Percentiles rank a stretch among this genome's conserved stretches.
These are phyloP conservation scores for Lucifuga dentata DNA, from an alignment of 2,113 vertebrate genomes.

Conservation along the genomic window DNA sequence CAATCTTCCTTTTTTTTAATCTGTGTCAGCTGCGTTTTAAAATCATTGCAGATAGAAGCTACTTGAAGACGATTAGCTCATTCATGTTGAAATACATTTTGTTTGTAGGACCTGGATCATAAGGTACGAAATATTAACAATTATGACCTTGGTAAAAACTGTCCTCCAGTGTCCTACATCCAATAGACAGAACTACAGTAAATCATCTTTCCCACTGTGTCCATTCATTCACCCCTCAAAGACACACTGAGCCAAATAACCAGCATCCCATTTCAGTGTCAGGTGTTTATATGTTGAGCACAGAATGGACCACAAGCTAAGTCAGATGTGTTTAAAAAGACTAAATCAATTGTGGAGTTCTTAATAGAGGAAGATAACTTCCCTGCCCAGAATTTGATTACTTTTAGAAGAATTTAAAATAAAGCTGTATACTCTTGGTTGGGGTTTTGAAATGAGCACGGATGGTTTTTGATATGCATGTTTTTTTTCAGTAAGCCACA, in stretches of 20 bases:
- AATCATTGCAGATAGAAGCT: slow-evolving; percentile 12
- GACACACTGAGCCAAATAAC: slow-evolving; percentile 43
- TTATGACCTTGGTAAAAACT: background rate
- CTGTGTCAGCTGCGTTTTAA: slow-evolving; percentile 1
- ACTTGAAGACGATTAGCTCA: slow-evolving; percentile 22
- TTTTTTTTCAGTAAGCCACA: slow-evolving; percentile 68
- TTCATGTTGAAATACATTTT: slow-evolving; percentile 14
- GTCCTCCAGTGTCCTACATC: background rate
- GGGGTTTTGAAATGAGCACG: slow-evolving; percentile 56
- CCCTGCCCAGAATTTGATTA: slow-evolving; percentile 53
- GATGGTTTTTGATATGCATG: slow-evolving; percentile 78
- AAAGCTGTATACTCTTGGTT: slow-evolving; percentile 51
- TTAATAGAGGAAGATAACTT: slow-evolving; percentile 1
- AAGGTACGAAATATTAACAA: slow-evolving; percentile 30
- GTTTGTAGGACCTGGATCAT: slow-evolving; percentile 18
- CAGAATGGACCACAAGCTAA: slow-evolving; percentile 66
- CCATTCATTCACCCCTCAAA: slow-evolving; percentile 4
- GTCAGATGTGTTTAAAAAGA: slow-evolving; percentile 59
- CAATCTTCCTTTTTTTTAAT: slow-evolving; percentile 18
- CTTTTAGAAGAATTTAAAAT: slow-evolving; percentile 63
- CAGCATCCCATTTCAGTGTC: slow-evolving; percentile 27
- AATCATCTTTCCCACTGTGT: slow-evolving; percentile 13
- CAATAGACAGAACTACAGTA: slow-evolving; percentile 1
- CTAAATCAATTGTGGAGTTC: slow-evolving; percentile 1
- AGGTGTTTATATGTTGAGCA: slow-evolving; percentile 32